These are phyloP conservation scores for Polyergus mexicanus DNA, from an alignment of 1,140 invertebrate species.

Conservation along the genomic window DNA sequence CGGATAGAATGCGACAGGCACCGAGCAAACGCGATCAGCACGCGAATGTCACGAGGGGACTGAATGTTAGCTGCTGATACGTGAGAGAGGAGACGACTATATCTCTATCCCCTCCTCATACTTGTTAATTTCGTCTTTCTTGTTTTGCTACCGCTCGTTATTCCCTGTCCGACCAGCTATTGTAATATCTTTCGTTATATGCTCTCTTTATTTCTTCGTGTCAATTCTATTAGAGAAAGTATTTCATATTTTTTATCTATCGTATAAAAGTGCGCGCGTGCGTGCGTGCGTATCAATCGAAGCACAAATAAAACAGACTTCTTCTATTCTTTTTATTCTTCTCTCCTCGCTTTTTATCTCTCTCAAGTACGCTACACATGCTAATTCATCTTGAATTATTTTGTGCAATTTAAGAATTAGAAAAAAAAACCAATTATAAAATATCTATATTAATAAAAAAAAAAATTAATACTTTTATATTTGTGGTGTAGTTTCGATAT, in stretches of 20 bases:
- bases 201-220: not conserved
- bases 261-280: not conserved
- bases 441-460: too few species aligned
- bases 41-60: constrained; percentile 55
- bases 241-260: constrained; percentile 2
- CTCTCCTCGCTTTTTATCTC: too few species aligned
- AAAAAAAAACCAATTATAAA: too few species aligned
- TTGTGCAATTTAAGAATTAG: too few species aligned
- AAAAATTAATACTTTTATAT: too few species aligned
- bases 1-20: not conserved
- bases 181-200: not conserved
- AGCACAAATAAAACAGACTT: not conserved
- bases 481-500: too few species aligned
- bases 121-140: constrained; percentile 21
- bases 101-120: constrained; percentile 6
- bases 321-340: not conserved
- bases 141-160: constrained; percentile 32
- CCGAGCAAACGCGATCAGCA: not conserved
- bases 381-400: too few species aligned
- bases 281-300: not conserved
- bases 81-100: constrained; percentile 17
- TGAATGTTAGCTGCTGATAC: constrained; percentile 37
- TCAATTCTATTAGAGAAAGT: not conserved
- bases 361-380: too few species aligned
- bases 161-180: not conserved